Conservation (phyloP, 2,797 vertebrate genomes). For the Chelon auratus region DNA sequence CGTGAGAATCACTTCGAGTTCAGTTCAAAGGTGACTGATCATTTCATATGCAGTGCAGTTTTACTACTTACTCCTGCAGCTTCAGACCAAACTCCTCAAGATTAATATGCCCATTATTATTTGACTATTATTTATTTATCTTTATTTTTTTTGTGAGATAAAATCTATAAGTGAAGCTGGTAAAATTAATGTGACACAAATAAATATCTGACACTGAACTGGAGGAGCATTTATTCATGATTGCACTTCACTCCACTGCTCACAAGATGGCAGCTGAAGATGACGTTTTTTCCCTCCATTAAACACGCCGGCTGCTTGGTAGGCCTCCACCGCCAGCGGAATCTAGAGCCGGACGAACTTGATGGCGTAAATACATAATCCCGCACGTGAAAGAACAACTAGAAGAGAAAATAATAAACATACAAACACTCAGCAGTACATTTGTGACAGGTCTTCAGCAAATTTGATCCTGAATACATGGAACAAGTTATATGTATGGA, state of each 20-base stretch:
- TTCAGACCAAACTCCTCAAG: no score
- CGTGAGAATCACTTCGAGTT: not conserved
- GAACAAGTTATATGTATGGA: not conserved
- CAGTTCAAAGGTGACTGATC: not conserved
- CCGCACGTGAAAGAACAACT: not conserved
- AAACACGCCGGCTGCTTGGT: not conserved
- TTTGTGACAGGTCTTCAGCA: not conserved
- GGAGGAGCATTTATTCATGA: not conserved
- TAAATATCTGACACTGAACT: not conserved
- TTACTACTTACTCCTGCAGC: no score
- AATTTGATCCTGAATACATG: not conserved
- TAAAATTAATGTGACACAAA: not conserved
- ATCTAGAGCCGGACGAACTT: constrained; percentile 32
- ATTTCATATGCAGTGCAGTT: not conserved
- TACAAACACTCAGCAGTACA: not conserved
- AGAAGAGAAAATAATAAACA: not conserved
- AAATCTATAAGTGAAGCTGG: not conserved
- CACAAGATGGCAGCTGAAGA: constrained; percentile 71
- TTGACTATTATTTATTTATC: not conserved
- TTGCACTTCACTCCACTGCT: constrained; percentile 44
- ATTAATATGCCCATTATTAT: not conserved
- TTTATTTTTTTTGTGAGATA: not conserved
- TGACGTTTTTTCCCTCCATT: constrained; percentile 19
- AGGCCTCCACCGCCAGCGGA: constrained; percentile 6
- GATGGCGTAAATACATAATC: constrained; percentile 18